Conservation (phyloP, 2,888 invertebrate species). For the Caenorhabditis doughertyi region DNA sequence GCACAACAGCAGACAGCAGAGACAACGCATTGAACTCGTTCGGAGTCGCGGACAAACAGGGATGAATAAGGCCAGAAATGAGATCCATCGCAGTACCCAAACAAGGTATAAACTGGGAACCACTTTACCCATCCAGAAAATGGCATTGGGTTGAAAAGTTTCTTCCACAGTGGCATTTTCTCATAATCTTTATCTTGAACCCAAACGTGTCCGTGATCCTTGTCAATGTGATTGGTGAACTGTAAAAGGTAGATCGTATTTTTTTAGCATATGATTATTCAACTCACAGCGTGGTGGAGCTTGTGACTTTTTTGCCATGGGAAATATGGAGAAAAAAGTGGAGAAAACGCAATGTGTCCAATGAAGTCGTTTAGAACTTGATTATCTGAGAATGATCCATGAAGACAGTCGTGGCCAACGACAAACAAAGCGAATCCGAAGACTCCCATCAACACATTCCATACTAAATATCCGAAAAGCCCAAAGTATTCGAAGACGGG, state of each 20-base stretch:
- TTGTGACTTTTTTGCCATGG: slow-evolving; percentile 78
- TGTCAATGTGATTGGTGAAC: slow-evolving; percentile 68
- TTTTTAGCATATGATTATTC: neutral
- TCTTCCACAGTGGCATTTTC: slow-evolving; percentile 61
- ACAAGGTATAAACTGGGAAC: slow-evolving; percentile 79
- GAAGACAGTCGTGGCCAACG: slow-evolving; percentile 77
- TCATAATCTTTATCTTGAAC: slow-evolving; percentile 70
- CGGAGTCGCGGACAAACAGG: slow-evolving; percentile 75
- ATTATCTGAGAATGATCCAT: slow-evolving; percentile 75
- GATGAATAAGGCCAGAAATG: slow-evolving; percentile 80
- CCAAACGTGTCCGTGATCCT: slow-evolving; percentile 76
- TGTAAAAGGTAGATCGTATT: slow-evolving; percentile 20
- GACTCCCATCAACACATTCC: slow-evolving; percentile 76
- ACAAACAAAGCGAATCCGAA: slow-evolving; percentile 76
- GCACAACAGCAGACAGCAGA: slow-evolving; percentile 71
- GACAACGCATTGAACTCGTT: slow-evolving; percentile 78
- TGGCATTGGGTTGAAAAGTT: slow-evolving; percentile 73
- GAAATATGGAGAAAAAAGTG: slow-evolving; percentile 75
- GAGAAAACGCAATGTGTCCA: slow-evolving; percentile 74
- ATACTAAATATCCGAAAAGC: slow-evolving; percentile 67
- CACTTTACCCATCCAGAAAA: slow-evolving; percentile 79
- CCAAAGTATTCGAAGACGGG: slow-evolving; percentile 72
- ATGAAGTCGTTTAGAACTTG: slow-evolving; percentile 73
- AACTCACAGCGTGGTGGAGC: slow-evolving; percentile 72
- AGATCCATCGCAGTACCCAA: slow-evolving; percentile 79